These are phyloP conservation scores for Laticauda laticaudata DNA, from an alignment of 2,113 vertebrate species.

Conservation along the genomic window DNA sequence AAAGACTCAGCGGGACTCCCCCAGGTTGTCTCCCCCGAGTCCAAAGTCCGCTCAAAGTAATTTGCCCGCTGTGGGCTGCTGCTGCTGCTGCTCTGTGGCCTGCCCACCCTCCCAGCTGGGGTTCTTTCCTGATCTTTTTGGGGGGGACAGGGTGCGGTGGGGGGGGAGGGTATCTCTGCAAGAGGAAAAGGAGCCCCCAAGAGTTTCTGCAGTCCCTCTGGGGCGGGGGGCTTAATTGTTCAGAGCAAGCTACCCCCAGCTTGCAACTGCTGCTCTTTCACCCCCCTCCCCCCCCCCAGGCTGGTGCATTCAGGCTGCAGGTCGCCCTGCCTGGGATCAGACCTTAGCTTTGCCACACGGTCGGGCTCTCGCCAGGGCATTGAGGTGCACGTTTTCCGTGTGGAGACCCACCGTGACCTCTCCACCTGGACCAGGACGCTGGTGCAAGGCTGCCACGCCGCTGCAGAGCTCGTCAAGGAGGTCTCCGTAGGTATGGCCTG, in stretches of 20 bases:
- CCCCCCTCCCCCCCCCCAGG: constrained; percentile 59
- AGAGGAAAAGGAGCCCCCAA: not conserved
- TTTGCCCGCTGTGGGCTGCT: not conserved
- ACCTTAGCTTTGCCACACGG: constrained; percentile 88
- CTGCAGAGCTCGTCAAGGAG: constrained; percentile 89
- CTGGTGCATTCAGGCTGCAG: constrained; percentile 85
- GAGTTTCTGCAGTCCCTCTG: not conserved
- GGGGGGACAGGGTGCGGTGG: too few relatives aligned
- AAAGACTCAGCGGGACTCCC: constrained; percentile 34
- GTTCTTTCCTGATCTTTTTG: not conserved
- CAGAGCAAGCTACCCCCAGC: not conserved
- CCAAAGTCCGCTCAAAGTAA: constrained; percentile 33
- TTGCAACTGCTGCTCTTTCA: not conserved
- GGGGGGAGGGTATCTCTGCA: not conserved
- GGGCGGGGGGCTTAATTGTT: not conserved
- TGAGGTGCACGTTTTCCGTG: constrained; percentile 89
- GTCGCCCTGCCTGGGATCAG: constrained; percentile 82
- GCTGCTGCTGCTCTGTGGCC: not conserved
- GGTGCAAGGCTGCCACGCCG: constrained; percentile 88
- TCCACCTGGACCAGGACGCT: constrained; percentile 89
- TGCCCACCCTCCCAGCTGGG: not conserved
- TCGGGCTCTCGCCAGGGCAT: constrained; percentile 90
- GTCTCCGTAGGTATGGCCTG: constrained; percentile 77
- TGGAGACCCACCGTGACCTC: constrained; percentile 94
- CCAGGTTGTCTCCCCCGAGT: constrained; percentile 39